Conservation (phyloP, 2,797 vertebrate genomes). For the Nyctibius grandis region DNA sequence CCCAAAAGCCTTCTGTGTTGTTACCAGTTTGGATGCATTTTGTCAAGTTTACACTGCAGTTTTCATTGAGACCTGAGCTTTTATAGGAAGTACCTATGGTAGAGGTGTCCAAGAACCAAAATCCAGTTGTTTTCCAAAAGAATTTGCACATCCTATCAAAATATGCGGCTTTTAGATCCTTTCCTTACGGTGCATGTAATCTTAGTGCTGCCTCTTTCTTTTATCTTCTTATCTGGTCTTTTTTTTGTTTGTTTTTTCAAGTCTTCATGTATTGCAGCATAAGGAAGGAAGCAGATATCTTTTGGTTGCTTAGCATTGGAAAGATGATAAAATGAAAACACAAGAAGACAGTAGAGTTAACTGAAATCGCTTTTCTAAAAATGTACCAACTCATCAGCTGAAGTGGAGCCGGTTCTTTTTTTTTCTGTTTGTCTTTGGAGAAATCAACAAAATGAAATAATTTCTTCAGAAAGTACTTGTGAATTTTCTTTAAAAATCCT, state of each 20-base stretch:
- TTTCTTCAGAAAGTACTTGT: not conserved
- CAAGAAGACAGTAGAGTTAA: not conserved
- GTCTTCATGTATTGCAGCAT: not conserved
- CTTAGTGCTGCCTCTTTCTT: not conserved
- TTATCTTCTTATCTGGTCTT: not conserved
- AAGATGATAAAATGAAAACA: not conserved
- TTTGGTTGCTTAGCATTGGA: conserved; percentile 8
- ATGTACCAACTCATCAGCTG: not conserved
- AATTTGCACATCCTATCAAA: not conserved
- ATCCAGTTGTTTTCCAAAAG: not conserved
- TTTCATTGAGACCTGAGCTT: not conserved
- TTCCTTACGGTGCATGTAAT: not conserved
- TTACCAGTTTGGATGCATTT: not conserved
- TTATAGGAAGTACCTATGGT: not conserved
- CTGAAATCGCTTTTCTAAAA: not conserved
- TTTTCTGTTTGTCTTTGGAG: not conserved
- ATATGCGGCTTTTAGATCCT: not conserved
- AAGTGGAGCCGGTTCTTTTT: not conserved
- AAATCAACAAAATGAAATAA: not conserved
- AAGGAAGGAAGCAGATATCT: not conserved
- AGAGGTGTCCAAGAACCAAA: not conserved
- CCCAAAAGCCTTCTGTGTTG: not conserved
- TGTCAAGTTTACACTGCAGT: not conserved
- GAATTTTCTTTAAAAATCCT: not conserved
- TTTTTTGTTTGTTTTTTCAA: not conserved